Conservation (phyloP, 2,797 vertebrate genomes). For the Anguilla marmorata region DNA sequence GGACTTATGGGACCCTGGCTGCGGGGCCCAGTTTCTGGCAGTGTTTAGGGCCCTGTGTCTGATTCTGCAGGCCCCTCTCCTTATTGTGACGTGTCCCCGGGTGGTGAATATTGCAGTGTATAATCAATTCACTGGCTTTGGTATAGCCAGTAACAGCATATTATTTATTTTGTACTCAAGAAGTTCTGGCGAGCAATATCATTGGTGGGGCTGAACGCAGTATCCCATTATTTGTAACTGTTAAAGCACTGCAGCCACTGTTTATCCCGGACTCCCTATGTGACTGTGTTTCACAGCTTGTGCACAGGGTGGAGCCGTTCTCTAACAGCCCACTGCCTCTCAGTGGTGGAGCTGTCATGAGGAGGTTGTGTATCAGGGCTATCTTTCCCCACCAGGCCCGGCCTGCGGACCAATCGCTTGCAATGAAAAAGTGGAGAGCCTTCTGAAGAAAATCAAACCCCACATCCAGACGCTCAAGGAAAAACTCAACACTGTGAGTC, state of each 20-base stretch:
- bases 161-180: not conserved
- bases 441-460: constrained; percentile 77
- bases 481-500: constrained; percentile 80
- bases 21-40: too few relatives aligned
- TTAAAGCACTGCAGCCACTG: not conserved
- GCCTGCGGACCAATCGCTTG: constrained; percentile 82
- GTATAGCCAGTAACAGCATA: not conserved
- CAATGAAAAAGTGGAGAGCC: constrained; percentile 79
- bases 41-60: not conserved
- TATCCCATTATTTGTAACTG: not conserved
- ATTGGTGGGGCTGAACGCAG: not conserved
- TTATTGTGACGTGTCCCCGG: not conserved
- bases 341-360: not conserved
- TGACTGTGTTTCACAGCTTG: constrained; percentile 1
- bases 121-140: not conserved
- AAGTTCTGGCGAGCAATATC: not conserved
- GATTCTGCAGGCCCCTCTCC: not conserved
- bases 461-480: constrained; percentile 85
- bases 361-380: not conserved
- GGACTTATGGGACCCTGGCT: not conserved
- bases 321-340: not conserved
- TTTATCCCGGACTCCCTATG: not conserved
- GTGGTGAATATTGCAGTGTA: not conserved
- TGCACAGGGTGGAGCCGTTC: not conserved
- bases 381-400: constrained; percentile 67